phyloP scores from a whole-genome alignment of 2,797 vertebrate species.

The Falco berigora region DNA sequence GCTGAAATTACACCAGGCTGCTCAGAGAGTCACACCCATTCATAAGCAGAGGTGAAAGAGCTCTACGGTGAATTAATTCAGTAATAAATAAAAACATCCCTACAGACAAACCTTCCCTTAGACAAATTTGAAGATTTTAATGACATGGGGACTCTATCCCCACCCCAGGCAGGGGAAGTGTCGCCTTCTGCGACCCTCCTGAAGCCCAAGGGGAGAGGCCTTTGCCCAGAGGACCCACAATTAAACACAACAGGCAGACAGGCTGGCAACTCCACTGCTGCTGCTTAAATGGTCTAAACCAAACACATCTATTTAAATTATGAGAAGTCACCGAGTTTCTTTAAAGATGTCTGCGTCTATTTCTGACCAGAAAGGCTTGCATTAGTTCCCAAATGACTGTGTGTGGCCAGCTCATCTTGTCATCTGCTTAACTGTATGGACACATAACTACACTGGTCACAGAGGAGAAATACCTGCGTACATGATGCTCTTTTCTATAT shows the following conservation, averaged over 20 bases:
- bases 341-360: background rate
- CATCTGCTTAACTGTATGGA: fast-evolving
- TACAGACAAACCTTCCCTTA: background rate
- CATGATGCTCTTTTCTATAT: fast-evolving
- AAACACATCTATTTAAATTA: background rate
- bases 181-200: background rate
- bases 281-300: background rate
- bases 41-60: background rate
- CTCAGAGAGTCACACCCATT: background rate
- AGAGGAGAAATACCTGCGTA: fast-evolving
- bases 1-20: background rate
- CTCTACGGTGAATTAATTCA: background rate
- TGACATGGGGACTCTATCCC: background rate
- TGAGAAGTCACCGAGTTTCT: background rate
- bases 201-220: background rate
- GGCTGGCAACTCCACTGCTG: background rate
- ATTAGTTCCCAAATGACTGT: background rate
- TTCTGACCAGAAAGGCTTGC: background rate
- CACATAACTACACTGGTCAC: fast-evolving
- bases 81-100: background rate
- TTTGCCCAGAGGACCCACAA: background rate
- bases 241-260: background rate
- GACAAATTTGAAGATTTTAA: background rate
- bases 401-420: background rate
- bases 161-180: background rate